phyloP scores from a whole-genome alignment of 2,888 invertebrate species.

The Torymus aiolomorphi region DNA sequence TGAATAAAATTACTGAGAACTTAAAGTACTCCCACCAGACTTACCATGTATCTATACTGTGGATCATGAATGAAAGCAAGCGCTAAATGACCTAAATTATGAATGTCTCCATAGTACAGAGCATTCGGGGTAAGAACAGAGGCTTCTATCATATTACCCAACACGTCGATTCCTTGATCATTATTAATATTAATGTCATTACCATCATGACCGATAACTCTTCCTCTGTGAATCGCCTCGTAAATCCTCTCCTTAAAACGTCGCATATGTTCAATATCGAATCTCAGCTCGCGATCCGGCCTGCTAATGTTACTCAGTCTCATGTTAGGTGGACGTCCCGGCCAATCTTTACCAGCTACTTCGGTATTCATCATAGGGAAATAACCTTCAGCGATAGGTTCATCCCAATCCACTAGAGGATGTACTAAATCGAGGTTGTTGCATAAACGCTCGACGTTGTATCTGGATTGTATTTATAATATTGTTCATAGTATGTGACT shows the following conservation, averaged over 20 bases:
- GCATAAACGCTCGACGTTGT: slow-evolving; percentile 86
- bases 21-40: slow-evolving; percentile 54
- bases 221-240: slow-evolving; percentile 82
- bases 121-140: slow-evolving; percentile 82
- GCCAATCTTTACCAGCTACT: slow-evolving; percentile 86
- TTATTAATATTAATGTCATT: slow-evolving; percentile 80
- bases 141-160: slow-evolving; percentile 87
- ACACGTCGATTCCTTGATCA: slow-evolving; percentile 83
- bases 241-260: slow-evolving; percentile 86
- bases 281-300: slow-evolving; percentile 79
- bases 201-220: slow-evolving; percentile 79
- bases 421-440: slow-evolving; percentile 82
- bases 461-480: slow-evolving; percentile 76
- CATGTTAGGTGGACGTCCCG: slow-evolving; percentile 81
- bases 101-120: slow-evolving; percentile 85
- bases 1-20: too few species aligned
- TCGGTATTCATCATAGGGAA: slow-evolving; percentile 89
- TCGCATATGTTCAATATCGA: slow-evolving; percentile 83
- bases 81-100: slow-evolving; percentile 89
- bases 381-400: slow-evolving; percentile 86
- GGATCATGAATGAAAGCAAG: slow-evolving; percentile 89
- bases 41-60: slow-evolving; percentile 84
- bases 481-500: neutral
- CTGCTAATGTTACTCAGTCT: slow-evolving; percentile 81
- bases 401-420: slow-evolving; percentile 81